Conservation (phyloP, 53 echinoderm and acorn worm genomes). For the Pentamera pediparva region DNA sequence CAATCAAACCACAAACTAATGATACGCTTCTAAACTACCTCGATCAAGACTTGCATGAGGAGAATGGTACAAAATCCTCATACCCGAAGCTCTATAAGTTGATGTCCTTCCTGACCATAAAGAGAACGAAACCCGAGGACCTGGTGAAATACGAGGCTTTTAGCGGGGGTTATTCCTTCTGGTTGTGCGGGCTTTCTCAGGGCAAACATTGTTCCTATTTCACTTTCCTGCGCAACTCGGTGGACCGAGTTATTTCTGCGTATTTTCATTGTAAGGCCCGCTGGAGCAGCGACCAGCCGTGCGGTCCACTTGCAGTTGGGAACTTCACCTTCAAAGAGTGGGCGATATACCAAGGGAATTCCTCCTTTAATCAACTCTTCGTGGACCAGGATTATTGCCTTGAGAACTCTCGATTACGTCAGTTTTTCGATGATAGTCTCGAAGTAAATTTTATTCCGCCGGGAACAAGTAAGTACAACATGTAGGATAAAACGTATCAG, state of each 20-base stretch:
- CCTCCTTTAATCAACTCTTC: constrained; percentile 62
- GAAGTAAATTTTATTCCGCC: constrained; percentile 40
- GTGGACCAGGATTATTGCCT: constrained; percentile 54
- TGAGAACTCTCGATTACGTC: constrained; percentile 14
- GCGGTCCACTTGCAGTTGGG: constrained; percentile 42
- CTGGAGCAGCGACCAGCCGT: constrained; percentile 58
- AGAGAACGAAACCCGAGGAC: too few relatives aligned
- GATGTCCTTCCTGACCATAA: too few relatives aligned
- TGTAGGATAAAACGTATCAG: too few relatives aligned
- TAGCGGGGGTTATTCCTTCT: constrained; percentile 70
- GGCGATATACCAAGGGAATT: constrained; percentile 80
- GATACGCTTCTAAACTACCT: too few relatives aligned
- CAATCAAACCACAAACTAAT: too few relatives aligned
- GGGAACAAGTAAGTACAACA: too few relatives aligned
- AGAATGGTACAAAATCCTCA: background rate
- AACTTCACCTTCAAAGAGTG: constrained; percentile 63
- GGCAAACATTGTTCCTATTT: constrained; percentile 60
- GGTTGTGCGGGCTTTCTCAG: constrained; percentile 52
- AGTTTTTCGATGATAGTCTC: background rate
- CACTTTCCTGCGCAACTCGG: constrained; percentile 67
- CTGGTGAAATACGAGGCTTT: constrained; percentile 12
- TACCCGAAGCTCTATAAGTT: too few relatives aligned
- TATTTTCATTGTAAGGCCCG: constrained; percentile 58
- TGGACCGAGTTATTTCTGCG: constrained; percentile 60
- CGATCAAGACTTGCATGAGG: background rate